Conservation (phyloP, 2,888 invertebrate species). For the Thereva nobilitata region DNA sequence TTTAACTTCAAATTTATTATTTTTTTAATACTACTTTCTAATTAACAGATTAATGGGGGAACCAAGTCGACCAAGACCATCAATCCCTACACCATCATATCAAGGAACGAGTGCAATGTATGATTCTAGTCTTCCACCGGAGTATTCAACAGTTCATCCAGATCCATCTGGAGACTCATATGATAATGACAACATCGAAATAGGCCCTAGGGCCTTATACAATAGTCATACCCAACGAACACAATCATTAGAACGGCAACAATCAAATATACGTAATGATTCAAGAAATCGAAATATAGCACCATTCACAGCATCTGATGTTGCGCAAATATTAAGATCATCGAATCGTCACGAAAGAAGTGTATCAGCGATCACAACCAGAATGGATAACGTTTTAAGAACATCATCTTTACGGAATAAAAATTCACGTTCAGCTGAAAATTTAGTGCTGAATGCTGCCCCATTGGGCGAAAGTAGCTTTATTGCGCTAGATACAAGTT, state of each 20-base stretch:
- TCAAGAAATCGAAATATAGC: slow-evolving; percentile 21
- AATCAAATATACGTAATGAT: slow-evolving; percentile 39
- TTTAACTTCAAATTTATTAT: background rate
- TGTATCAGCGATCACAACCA: slow-evolving; percentile 41
- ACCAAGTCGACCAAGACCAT: slow-evolving; percentile 43
- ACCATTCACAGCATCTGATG: slow-evolving; percentile 53
- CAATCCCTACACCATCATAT: slow-evolving; percentile 41
- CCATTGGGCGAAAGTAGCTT: slow-evolving; percentile 53
- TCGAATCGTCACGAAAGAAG: slow-evolving; percentile 45
- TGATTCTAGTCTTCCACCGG: slow-evolving; percentile 49
- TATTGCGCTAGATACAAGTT: slow-evolving; percentile 42
- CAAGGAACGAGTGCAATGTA: slow-evolving; percentile 13
- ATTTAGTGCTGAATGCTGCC: slow-evolving; percentile 53
- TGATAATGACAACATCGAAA: slow-evolving; percentile 44
- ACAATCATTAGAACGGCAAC: slow-evolving; percentile 47
- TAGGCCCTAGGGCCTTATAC: slow-evolving; percentile 45
- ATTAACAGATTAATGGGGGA: slow-evolving; percentile 45
- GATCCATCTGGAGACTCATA: slow-evolving; percentile 44
- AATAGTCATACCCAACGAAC: slow-evolving; percentile 48
- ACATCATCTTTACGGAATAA: slow-evolving; percentile 37
- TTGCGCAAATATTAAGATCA: slow-evolving; percentile 53
- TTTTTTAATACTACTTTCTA: background rate
- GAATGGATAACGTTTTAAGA: slow-evolving; percentile 42
- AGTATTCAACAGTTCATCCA: slow-evolving; percentile 48
- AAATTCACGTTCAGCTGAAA: slow-evolving; percentile 53